phyloP scores from a whole-genome alignment of 2,888 invertebrate species.

The Athalia cordata region DNA sequence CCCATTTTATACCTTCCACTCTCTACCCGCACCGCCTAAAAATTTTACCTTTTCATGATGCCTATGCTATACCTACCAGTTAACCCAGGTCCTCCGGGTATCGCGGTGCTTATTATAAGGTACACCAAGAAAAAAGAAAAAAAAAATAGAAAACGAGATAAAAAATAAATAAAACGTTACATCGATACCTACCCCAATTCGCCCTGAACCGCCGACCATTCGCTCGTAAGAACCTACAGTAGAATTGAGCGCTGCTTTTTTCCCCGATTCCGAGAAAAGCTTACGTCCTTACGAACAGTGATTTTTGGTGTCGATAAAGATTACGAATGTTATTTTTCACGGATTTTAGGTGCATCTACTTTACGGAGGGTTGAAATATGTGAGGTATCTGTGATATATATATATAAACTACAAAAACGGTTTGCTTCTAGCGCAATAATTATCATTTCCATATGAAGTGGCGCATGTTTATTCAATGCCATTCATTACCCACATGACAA shows the following conservation, averaged over 20 bases:
- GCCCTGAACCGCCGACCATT: background rate
- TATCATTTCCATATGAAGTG: conserved; percentile 61
- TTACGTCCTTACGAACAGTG: no score
- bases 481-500: conserved; percentile 73
- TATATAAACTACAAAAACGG: background rate
- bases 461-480: conserved; percentile 71
- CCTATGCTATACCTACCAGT: background rate
- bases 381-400: no score
- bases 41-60: background rate
- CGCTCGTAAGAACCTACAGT: background rate
- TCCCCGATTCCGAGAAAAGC: no score
- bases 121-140: background rate
- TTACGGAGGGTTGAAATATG: no score
- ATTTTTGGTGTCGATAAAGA: no score
- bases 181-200: conserved; percentile 41
- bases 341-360: no score
- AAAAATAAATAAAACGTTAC: background rate
- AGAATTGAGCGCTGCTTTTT: no score
- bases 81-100: background rate
- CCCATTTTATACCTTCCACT: background rate
- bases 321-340: no score
- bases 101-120: conserved; percentile 13
- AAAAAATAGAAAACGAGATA: background rate
- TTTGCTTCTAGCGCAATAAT: conserved; percentile 51
- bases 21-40: background rate